Evolutionary conservation across 2,888 invertebrate genomes (phyloP).

Genomic region (Pimpla rufipes): DNA sequence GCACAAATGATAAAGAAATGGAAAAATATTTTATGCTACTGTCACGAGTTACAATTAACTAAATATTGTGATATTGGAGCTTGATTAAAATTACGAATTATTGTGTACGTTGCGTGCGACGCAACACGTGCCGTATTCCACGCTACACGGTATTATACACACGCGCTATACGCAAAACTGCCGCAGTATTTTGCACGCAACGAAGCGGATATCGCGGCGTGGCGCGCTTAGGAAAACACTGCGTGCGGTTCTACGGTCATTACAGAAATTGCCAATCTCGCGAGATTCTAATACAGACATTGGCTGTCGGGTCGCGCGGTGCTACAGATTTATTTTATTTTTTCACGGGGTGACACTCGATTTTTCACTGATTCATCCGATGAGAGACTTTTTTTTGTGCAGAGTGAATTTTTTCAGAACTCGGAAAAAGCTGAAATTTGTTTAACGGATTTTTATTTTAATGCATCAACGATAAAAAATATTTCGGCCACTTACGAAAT

Average conservation of each 20-base stretch:
- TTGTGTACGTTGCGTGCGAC: too few relatives aligned
- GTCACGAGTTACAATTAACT: too few relatives aligned
- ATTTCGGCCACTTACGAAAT: too few relatives aligned
- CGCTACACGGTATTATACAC: not conserved
- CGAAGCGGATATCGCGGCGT: constrained; percentile 3
- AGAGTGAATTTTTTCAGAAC: too few relatives aligned
- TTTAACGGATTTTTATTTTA: too few relatives aligned
- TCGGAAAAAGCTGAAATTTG: too few relatives aligned
- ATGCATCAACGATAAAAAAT: too few relatives aligned
- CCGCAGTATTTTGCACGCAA: constrained; percentile 24
- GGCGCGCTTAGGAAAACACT: constrained; percentile 8
- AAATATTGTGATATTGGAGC: too few relatives aligned
- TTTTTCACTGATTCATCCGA: constrained; percentile 1
- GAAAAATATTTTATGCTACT: too few relatives aligned
- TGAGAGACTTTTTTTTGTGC: not conserved
- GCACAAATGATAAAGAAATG: too few relatives aligned
- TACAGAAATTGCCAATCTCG: constrained; percentile 44
- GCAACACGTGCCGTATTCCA: too few relatives aligned
- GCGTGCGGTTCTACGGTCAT: constrained; percentile 23
- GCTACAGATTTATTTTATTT: constrained; percentile 15
- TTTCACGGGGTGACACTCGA: not conserved
- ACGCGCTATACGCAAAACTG: constrained; percentile 12
- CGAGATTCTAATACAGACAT: constrained; percentile 10
- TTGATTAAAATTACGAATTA: too few relatives aligned
- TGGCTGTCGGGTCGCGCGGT: not conserved